Evolutionary conservation across 2,888 invertebrate genomes (phyloP), one percentile per base, ranked within the genome.

Genomic region (Troglohyphantes excavatus): DNA sequence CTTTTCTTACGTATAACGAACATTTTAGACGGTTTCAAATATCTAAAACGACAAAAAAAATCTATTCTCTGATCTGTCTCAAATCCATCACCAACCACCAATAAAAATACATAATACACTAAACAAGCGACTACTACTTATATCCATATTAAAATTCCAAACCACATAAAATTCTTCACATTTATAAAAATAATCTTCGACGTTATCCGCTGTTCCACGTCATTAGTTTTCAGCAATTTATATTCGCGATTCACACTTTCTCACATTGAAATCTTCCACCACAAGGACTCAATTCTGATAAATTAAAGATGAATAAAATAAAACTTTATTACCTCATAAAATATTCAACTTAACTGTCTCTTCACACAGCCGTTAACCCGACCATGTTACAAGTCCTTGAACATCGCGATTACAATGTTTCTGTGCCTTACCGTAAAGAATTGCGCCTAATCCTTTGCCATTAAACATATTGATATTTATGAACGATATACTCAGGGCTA

Each of bases 391-490:
- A 53, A 43, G 65, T 17, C 39, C 33, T 27, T 43, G 19, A 65
- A 23, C 23, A 6, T 59, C 53, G 70, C 61, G 84, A 84, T 84
- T 84, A 75, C 75, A 46, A 19, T 46, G 73, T 67, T 53, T 43
- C 81, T 6, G 61, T 21, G 1, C 81, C 70, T 82, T 59, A 82
- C 70, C 84, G 67, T 75, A 75, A 76, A 75, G 65, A 46, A n/a
- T 9, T 21, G 39, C 17, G 13, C 53, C 59, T 84, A 84, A 84
- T 84, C 75, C 84, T 65, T 84, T 53, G 9, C 63, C 67, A 84
- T 84, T 76, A 84, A 84, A 65, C 84, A 84, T 75, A 84, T 84
- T 76, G 84, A 84, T 84, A 75, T 84, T 84, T 84, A 84, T 84
- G 84, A 84, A 59, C 27, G 53, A 23, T 33, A 46, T 29, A 29